Conservation (phyloP, 2,797 vertebrate species). For the Tauraco hartlaubi region DNA sequence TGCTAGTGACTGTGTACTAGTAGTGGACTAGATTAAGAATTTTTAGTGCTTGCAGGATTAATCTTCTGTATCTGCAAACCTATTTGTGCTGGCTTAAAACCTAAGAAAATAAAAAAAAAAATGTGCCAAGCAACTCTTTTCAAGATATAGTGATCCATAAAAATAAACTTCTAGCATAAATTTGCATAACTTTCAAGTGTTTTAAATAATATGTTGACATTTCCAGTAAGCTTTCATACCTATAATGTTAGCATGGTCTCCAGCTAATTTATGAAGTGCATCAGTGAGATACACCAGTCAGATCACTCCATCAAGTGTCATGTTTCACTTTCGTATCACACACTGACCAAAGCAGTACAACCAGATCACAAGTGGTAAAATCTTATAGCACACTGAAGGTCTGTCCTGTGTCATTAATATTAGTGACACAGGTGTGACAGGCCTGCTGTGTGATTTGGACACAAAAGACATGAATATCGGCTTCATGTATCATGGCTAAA, state of each 20-base stretch:
- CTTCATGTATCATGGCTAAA: not conserved
- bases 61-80: not conserved
- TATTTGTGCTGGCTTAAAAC: not conserved
- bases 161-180: not conserved
- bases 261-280: not conserved
- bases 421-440: not conserved
- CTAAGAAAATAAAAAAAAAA: not conserved
- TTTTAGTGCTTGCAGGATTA: not conserved
- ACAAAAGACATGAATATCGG: accelerated
- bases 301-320: accelerated
- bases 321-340: not conserved
- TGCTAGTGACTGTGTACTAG: not conserved
- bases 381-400: not conserved
- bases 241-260: not conserved
- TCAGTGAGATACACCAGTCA: not conserved
- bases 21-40: not conserved
- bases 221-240: not conserved
- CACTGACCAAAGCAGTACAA: not conserved
- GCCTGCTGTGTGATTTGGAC: not conserved
- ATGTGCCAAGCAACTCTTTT: not conserved
- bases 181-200: not conserved
- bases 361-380: not conserved
- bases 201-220: not conserved
- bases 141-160: not conserved
- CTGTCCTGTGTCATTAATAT: not conserved